Evolutionary conservation across 2,888 invertebrate genomes (phyloP), one percentile per base, ranked within the genome.

Genomic region (Chaetoderma sp.): DNA sequence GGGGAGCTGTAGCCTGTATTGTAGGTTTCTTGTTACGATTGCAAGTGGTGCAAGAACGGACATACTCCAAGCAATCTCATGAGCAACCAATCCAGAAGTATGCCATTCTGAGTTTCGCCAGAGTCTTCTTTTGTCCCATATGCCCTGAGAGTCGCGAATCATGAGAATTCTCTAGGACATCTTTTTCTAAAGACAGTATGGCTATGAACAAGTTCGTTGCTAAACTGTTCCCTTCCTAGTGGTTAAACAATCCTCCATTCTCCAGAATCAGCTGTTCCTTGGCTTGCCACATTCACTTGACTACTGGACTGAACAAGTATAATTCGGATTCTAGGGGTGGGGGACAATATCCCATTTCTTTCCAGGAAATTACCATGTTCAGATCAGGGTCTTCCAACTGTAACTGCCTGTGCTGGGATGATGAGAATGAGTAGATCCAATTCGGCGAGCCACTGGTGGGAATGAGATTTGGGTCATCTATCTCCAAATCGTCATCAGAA

Each of bases 1-100:
- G 42, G 4, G 64, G 64, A 25, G 47, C 52, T 54, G n/a, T 50
- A 10, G 45, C 18, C 28, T 42, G 30, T 8, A 21, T 16, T 5
- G 36, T 50, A 23, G 52, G 32, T 39, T 10, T 4, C 25, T 57
- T 57, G 4, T 44, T 50, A 33, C 5, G 4, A 5, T n/a, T 8
- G 18, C 55, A 55, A 6, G 18, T 25, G 33, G n/a, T 36, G 33
- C 55, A 55, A 10, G 39, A 10, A 10, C 39, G 39, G n/a, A 55
- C 32, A 32, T 33, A 69, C 8, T 59, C n/a, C 21, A n/a, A 54
- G 1, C 65, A 59, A 54, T 60, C 57, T 18, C 54, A 30, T 23
- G 25, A 55, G 47, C 69, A 21, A 6, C 45, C 39, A 54, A 45
- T 39, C 64, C 65, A 66, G 30, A 30, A 60, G 57, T 27, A 60